A percentile compares a stretch with the other conserved stretches of the same genome.
Evolutionary conservation across 2,113 vertebrate genomes (phyloP).

Genomic region (Sinocyclocheilus rhinocerous): DNA sequence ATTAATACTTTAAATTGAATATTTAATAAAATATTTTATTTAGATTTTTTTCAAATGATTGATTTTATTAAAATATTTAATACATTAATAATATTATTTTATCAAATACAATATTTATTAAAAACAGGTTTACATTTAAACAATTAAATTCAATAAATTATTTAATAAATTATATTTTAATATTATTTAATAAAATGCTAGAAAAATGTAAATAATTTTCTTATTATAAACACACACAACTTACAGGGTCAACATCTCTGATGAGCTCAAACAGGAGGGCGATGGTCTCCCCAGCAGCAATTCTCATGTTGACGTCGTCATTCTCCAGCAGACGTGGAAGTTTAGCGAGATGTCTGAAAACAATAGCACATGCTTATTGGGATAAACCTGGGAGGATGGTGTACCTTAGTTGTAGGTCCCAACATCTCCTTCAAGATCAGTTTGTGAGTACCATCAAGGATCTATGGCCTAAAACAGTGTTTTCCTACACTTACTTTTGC

Average conservation of each 20-base stretch:
- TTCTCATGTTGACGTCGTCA: slow-evolving; percentile 96
- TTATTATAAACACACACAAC: slow-evolving; percentile 57
- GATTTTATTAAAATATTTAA: no score
- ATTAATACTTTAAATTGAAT: no score
- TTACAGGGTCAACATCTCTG: slow-evolving; percentile 87
- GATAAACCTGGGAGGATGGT: not conserved
- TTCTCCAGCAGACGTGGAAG: slow-evolving; percentile 89
- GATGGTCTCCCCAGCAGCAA: slow-evolving; percentile 92
- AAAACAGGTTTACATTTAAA: no score
- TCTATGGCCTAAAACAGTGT: not conserved
- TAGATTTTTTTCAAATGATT: no score
- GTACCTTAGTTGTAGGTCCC: not conserved
- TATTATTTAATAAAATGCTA: no score
- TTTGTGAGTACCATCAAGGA: not conserved
- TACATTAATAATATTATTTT: no score
- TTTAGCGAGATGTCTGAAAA: slow-evolving; percentile 86
- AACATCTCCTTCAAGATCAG: not conserved
- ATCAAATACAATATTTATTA: no score
- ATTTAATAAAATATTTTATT: no score
- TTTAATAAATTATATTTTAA: no score
- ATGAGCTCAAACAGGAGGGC: slow-evolving; percentile 93
- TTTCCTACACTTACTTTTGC: slow-evolving; percentile 75
- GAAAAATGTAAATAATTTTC: not conserved
- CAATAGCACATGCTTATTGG: not conserved
- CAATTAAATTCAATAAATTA: no score